Evolutionary conservation across 2,888 invertebrate genomes (phyloP), one percentile per base, ranked within the genome.

Genomic region (Eupithecia centaureata): DNA sequence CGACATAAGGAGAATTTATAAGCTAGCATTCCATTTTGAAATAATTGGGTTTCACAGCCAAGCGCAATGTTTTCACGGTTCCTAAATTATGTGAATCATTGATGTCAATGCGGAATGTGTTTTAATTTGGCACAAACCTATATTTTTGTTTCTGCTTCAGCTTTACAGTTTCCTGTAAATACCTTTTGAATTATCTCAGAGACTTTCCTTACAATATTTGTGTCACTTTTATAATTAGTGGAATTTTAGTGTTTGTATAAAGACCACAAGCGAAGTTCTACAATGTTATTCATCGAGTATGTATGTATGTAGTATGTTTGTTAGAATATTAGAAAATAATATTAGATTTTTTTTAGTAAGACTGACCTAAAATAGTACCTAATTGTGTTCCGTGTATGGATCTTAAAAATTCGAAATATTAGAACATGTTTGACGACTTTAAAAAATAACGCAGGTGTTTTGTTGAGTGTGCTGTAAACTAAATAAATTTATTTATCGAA

Each of bases 51-150:
- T 79, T 82, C 83, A 83, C 73, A 84, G 87, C 88, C 87, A 89
- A 88, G 82, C 81, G 78, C 80, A 82, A 82, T 77, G 81, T 79
- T 73, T 74, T 73, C 66, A 61, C 63, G 68, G 74, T 81, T 80
- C 81, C 82, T 88, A 88, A 88, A 85, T 61, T 58, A 70, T 63
- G 60, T 63, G 70, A 70, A 70, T 89, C 88, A 88, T 84, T 78
- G 77, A 73, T 84, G 86, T 87, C 88, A 88, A 91, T 91, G 86
- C 83, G 82, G 85, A 86, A 90, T 88, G 88, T 85, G 81, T 83
- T 83, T 85, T 85, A 83, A 87, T 88, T 90, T 92, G 90, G 90
- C 91, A 90, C 85, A 59, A 84, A 82, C 78, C 70, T 72, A 74
- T 61, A 70, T 47, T 58, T 63, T 66, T 66, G 58, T 56, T 52